Evolutionary conservation across 2,888 invertebrate species (phyloP).

Genomic region (Drosophila robusta): DNA sequence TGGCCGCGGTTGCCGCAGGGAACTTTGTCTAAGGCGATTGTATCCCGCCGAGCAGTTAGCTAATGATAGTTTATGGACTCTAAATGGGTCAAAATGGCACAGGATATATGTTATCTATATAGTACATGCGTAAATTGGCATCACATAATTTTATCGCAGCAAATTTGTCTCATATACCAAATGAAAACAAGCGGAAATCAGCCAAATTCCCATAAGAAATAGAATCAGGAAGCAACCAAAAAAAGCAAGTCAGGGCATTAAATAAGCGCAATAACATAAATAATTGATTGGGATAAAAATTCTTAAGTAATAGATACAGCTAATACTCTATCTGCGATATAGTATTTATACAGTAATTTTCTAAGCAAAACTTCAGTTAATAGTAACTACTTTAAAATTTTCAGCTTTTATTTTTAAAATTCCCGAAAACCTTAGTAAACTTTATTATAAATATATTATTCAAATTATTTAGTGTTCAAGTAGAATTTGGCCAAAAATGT

Average conservation of each 20-base stretch:
- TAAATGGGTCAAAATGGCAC: slow-evolving; percentile 71
- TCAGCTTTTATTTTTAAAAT: no score
- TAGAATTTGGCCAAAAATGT: no score
- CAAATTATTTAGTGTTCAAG: no score
- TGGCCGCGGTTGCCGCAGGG: slow-evolving; percentile 12
- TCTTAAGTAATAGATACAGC: neutral
- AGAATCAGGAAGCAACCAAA: slow-evolving; percentile 21
- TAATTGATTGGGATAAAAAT: slow-evolving; percentile 14
- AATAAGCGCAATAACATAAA: slow-evolving; percentile 32
- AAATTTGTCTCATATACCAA: neutral
- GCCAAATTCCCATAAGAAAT: slow-evolving; percentile 34
- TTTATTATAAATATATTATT: no score
- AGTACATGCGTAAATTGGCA: slow-evolving; percentile 14
- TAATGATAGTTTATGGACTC: slow-evolving; percentile 69
- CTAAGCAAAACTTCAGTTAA: neutral
- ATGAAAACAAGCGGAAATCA: slow-evolving; percentile 37
- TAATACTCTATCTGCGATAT: slow-evolving; percentile 5
- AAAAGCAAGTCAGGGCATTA: slow-evolving; percentile 38
- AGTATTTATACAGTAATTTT: no score
- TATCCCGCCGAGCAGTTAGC: slow-evolving; percentile 15
- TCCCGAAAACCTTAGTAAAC: no score
- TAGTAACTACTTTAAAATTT: no score
- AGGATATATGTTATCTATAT: slow-evolving; percentile 24
- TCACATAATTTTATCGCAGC: slow-evolving; percentile 20
- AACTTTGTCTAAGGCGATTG: slow-evolving; percentile 34